Evolutionary conservation across 2,888 invertebrate species (phyloP).

Genomic region (Cosmia pyralina): DNA sequence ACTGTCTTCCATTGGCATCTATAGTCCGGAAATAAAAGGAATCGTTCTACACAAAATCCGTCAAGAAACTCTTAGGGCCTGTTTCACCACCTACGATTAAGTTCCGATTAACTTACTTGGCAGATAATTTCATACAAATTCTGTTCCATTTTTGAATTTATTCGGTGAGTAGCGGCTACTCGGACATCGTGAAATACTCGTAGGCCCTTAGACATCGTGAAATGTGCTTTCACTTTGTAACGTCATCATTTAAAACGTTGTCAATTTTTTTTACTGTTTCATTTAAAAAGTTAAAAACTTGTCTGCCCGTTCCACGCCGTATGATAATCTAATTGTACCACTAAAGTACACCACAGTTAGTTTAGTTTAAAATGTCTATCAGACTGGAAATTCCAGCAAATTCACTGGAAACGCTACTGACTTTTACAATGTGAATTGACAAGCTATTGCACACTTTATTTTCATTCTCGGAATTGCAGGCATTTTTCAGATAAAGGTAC

Average conservation of each 20-base stretch:
- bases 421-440: constrained; percentile 19
- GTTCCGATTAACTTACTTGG: no score
- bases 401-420: constrained; percentile 1
- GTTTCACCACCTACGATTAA: no score
- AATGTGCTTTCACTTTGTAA: neutral
- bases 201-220: no score
- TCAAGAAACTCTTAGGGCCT: no score
- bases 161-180: no score
- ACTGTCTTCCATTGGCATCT: neutral
- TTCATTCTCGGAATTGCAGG: constrained; percentile 21
- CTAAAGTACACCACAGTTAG: constrained; percentile 1
- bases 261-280: neutral
- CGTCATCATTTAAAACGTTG: neutral
- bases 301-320: neutral
- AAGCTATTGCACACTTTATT: constrained; percentile 18
- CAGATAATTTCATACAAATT: no score
- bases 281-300: neutral
- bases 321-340: neutral
- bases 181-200: no score
- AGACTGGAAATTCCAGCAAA: neutral
- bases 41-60: neutral
- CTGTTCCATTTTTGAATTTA: no score
- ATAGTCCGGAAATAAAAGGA: neutral
- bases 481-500: constrained; percentile 28
- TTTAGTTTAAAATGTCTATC: constrained; percentile 12